Percentiles rank a stretch among this genome's conserved stretches.
Conservation (phyloP, 92 coral and sea anemone genomes). For the Actinostola sp. region DNA sequence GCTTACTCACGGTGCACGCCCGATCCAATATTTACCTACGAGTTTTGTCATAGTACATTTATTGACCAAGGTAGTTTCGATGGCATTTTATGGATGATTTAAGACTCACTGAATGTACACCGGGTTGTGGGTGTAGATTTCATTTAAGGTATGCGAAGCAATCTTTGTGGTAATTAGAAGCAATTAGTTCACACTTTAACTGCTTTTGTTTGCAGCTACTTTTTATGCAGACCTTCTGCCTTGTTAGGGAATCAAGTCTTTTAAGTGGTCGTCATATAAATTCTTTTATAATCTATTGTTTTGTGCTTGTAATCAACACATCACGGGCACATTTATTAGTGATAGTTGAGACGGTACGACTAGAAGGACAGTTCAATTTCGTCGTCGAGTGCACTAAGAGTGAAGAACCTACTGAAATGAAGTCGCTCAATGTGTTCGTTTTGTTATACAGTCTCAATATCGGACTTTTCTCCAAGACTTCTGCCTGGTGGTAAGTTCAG, state of each 20-base stretch:
- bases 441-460: neutral
- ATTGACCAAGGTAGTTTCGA: neutral
- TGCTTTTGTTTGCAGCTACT: constrained; percentile 52
- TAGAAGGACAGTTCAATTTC: constrained; percentile 14
- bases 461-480: constrained; percentile 18
- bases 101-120: constrained; percentile 21
- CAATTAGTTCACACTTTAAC: constrained; percentile 65
- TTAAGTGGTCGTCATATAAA: constrained; percentile 72
- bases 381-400: constrained; percentile 15
- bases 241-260: constrained; percentile 57
- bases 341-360: constrained; percentile 28
- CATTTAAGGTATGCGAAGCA: constrained; percentile 60
- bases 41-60: constrained; percentile 19
- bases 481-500: constrained; percentile 75
- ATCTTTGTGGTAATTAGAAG: constrained; percentile 71
- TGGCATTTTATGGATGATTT: constrained; percentile 14
- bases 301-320: constrained; percentile 67
- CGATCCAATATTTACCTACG: constrained; percentile 30
- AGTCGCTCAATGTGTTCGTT: neutral
- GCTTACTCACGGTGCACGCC: constrained; percentile 44
- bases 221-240: constrained; percentile 84
- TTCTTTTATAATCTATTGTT: constrained; percentile 81
- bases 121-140: constrained; percentile 42
- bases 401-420: neutral
- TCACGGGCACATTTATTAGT: constrained; percentile 61